A percentile compares a stretch with the other conserved stretches of the same genome.
These are phyloP conservation scores for Teinopalpus imperialis DNA, from an alignment of 2,888 invertebrate genomes.

Conservation along the genomic window DNA sequence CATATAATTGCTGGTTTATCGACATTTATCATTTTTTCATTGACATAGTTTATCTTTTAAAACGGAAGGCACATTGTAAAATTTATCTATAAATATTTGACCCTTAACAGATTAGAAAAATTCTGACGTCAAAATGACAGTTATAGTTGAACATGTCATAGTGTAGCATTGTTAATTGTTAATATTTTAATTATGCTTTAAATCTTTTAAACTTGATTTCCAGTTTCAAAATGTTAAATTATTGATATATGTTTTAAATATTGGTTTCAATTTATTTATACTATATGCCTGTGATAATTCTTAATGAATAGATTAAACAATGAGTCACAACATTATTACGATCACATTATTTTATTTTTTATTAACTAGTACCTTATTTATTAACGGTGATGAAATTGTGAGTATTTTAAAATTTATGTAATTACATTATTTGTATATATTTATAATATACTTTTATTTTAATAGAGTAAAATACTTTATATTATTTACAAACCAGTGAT, in stretches of 20 bases:
- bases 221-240: constrained; percentile 1
- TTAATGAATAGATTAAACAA: constrained; percentile 12
- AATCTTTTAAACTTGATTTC: no score
- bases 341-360: constrained; percentile 17
- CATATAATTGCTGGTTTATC: no score
- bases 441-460: no score
- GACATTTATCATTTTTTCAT: constrained; percentile 11
- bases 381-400: constrained; percentile 18
- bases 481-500: no score
- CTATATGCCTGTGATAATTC: constrained; percentile 16
- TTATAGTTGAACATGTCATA: constrained; percentile 7
- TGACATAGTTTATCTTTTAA: constrained; percentile 11
- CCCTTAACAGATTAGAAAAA: constrained; percentile 16
- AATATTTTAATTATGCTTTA: no score
- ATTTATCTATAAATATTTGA: constrained; percentile 17
- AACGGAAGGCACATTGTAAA: constrained; percentile 2
- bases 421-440: background rate
- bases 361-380: background rate
- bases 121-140: constrained; percentile 21
- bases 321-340: constrained; percentile 11
- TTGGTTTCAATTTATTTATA: constrained; percentile 1
- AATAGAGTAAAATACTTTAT: no score
- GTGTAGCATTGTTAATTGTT: background rate
- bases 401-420: constrained; percentile 9
- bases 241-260: background rate